Evolutionary conservation across 2,113 vertebrate species (phyloP).

Genomic region (Elephas maximus): DNA sequence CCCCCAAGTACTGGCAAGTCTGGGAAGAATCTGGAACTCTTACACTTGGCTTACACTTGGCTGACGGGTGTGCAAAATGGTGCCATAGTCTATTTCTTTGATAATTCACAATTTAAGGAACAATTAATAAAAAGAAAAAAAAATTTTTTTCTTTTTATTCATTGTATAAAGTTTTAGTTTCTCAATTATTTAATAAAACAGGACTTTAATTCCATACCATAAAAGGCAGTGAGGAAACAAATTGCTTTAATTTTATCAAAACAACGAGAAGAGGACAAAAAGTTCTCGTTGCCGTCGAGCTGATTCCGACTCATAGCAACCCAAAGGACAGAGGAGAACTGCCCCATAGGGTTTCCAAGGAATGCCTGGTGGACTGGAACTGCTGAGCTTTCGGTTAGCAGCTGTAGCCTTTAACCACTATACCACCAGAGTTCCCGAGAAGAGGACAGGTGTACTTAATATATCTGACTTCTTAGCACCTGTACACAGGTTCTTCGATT

Average conservation of each 20-base stretch:
- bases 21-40: rapidly evolving
- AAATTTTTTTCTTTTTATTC: no score
- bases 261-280: neutral
- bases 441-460: neutral
- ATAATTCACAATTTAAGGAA: neutral
- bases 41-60: no score
- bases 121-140: no score
- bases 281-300: no score
- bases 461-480: neutral
- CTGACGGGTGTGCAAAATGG: neutral
- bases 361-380: no score
- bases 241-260: neutral
- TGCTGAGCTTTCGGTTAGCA: no score
- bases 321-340: no score
- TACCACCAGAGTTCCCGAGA: neutral
- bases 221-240: neutral
- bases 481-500: rapidly evolving
- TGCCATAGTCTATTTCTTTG: neutral
- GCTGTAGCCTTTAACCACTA: no score
- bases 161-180: neutral
- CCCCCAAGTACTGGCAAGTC: neutral
- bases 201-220: neutral
- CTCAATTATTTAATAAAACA: neutral
- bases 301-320: no score
- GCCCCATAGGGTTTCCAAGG: no score